Percentiles rank a stretch among this genome's conserved stretches.
These are phyloP conservation scores for Orbicella faveolata DNA, from an alignment of 64 coral and sea anemone species.

Conservation along the genomic window DNA sequence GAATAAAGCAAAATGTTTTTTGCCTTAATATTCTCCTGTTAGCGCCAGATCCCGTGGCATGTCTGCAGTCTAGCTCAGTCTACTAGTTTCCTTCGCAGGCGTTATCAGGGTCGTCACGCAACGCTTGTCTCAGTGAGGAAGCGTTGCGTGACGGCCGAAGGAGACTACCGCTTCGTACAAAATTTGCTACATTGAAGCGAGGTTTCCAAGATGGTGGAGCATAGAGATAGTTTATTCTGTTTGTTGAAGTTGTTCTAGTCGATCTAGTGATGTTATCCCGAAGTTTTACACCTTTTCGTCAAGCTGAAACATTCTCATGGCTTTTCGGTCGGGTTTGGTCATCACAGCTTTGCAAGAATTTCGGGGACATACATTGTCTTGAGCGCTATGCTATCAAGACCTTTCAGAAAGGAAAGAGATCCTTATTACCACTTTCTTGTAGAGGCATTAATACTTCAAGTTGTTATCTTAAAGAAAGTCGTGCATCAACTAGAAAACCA, in stretches of 20 bases:
- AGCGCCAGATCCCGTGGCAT: too few species aligned
- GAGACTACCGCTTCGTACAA: not conserved
- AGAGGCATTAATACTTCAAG: not conserved
- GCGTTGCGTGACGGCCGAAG: too few species aligned
- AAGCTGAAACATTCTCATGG: not conserved
- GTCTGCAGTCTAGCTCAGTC: too few species aligned
- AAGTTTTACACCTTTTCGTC: not conserved
- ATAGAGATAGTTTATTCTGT: not conserved
- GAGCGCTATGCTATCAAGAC: not conserved
- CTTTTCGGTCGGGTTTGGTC: not conserved
- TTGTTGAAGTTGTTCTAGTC: not conserved
- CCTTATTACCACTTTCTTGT: not conserved
- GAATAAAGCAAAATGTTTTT: too few species aligned
- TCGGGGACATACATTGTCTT: not conserved
- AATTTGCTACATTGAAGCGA: not conserved
- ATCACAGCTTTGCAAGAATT: not conserved
- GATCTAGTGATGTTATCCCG: not conserved
- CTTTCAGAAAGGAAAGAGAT: not conserved
- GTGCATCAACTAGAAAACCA: not conserved
- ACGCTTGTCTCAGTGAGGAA: too few species aligned
- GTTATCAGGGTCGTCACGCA: too few species aligned
- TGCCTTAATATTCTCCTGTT: too few species aligned
- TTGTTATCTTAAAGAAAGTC: not conserved
- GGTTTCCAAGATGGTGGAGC: slow-evolving; percentile 8
- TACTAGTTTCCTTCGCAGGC: too few species aligned